phyloP scores from a whole-genome alignment of 1,140 invertebrate species.

The Cheumatopsyche charites region DNA sequence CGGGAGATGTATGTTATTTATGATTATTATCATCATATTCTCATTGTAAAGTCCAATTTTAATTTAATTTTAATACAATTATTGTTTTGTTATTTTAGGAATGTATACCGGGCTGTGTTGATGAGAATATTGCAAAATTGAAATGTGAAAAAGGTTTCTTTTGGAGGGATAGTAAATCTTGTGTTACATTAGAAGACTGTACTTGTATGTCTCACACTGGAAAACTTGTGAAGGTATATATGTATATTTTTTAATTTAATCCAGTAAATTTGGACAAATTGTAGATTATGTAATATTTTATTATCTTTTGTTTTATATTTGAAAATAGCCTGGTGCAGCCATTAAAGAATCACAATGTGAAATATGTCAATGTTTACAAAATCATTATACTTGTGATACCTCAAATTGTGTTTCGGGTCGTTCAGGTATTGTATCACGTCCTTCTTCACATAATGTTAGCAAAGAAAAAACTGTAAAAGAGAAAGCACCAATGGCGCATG shows the following conservation, averaged over 20 bases:
- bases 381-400: conserved; percentile 66
- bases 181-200: conserved; percentile 72
- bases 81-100: conserved; percentile 28
- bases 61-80: conserved; percentile 34
- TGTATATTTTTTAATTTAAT: neutral
- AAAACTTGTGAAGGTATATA: conserved; percentile 65
- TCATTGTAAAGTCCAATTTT: neutral
- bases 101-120: conserved; percentile 44
- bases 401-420: conserved; percentile 51
- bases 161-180: conserved; percentile 72
- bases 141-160: conserved; percentile 48
- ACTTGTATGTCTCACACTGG: conserved; percentile 69
- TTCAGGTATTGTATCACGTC: too few species aligned
- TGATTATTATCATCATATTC: conserved; percentile 2
- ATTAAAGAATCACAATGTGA: conserved; percentile 63
- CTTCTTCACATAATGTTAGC: too few species aligned
- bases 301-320: too few species aligned
- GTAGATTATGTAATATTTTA: too few species aligned
- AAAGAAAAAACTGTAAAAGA: too few species aligned
- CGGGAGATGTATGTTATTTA: conserved; percentile 4
- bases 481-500: too few species aligned
- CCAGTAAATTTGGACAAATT: neutral
- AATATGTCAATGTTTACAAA: conserved; percentile 73
- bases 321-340: conserved; percentile 63
- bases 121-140: conserved; percentile 18